phyloP scores from a whole-genome alignment of 2,888 invertebrate species.

The Cinara cedri region DNA sequence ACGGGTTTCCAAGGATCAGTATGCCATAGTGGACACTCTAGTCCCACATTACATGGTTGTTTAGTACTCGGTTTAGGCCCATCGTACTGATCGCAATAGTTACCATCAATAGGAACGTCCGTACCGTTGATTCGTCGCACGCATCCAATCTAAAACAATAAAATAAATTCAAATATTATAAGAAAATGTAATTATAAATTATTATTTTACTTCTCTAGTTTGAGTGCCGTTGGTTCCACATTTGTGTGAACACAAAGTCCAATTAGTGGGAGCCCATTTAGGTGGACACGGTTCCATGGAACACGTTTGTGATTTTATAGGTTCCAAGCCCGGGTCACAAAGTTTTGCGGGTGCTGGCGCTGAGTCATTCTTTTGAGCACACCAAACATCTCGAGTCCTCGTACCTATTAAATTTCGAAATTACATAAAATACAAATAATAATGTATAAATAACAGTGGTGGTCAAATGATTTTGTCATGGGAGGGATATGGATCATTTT shows the following conservation, averaged over 20 bases:
- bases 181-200: not conserved
- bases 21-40: slow-evolving; percentile 85
- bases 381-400: slow-evolving; percentile 79
- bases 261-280: slow-evolving; percentile 77
- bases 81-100: slow-evolving; percentile 72
- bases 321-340: slow-evolving; percentile 80
- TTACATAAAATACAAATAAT: no score
- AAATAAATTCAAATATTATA: not conserved
- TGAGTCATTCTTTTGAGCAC: slow-evolving; percentile 76
- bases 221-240: slow-evolving; percentile 80
- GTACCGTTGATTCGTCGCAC: slow-evolving; percentile 65
- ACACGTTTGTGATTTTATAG: slow-evolving; percentile 74
- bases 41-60: slow-evolving; percentile 77
- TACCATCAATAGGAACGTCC: slow-evolving; percentile 75
- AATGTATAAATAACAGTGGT: no score
- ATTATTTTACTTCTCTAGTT: slow-evolving; percentile 66
- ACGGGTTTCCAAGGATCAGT: slow-evolving; percentile 90
- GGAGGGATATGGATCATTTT: no score
- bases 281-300: slow-evolving; percentile 79
- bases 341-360: slow-evolving; percentile 75
- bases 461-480: no score
- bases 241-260: slow-evolving; percentile 81
- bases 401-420: slow-evolving; percentile 68
- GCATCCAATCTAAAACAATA: slow-evolving; percentile 34
- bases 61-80: slow-evolving; percentile 74